Evolutionary conservation across 2,888 invertebrate genomes (phyloP), one percentile per base, ranked within the genome.

Genomic region (Dinocampus coccinellae): DNA sequence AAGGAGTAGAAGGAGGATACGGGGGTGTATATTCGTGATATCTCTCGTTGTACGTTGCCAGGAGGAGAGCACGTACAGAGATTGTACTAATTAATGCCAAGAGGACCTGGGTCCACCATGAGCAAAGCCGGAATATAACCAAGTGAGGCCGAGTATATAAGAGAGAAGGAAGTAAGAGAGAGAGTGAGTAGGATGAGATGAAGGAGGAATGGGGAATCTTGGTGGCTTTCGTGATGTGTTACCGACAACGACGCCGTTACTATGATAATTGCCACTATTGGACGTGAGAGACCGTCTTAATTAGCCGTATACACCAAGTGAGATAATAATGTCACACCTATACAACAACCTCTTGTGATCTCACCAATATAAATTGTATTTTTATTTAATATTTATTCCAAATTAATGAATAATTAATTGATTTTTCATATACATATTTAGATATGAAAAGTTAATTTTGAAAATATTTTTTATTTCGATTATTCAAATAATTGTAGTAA

Each of bases 61-160:
- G 76, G 26, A n/a, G 16, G 33, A 55, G 62, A 76, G 81, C 84
- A 83, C 83, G 82, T 82, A 82, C 81, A 70, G 78, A 84, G 84
- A 85, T 85, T 84, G 82, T 76, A 75, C 79, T 84, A 85, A 85
- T 85, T 84, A 84, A 85, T 85, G 84, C 82, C 77, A 77, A 75
- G 77, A 75, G 74, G 71, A 63, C 70, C 73, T 66, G 73, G 78
- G 75, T 78, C 76, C 65, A 65, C 34, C 52, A 47, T 47, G 16
- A 47, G 47, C 47, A 47, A 0, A 47, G 47, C 9, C 47, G 6
- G 47, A 47, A 47, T 16, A 47, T 47, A 47, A 47, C 47, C 47
- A 47, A 47, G 39, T 1, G 39, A 39, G 47, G 16, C 65, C 47
- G 24, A 22, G 66, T 65, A 34, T 20, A 68, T 34, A 72, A 72